Evolutionary conservation across 35 echinoderm and acorn worm species (phyloP).

Genomic region (Anneissia japonica): DNA sequence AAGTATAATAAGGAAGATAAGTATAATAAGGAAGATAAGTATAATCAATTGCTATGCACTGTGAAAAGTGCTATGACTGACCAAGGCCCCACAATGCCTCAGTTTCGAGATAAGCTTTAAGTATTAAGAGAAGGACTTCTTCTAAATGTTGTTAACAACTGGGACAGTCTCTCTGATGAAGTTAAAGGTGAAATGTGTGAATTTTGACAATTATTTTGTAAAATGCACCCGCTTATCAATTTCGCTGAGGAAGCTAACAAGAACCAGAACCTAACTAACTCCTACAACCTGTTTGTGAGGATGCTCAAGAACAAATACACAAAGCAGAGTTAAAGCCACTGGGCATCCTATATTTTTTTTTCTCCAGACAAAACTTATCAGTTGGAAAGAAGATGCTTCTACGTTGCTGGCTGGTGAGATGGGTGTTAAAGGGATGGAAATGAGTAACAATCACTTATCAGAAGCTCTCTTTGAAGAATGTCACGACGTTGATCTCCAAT

Average conservation of each 20-base stretch:
- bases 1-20: too few relatives aligned
- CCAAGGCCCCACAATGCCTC: slow-evolving; percentile 19
- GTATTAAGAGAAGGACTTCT: not conserved
- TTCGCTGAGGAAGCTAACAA: slow-evolving; percentile 35
- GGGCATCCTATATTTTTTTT: slow-evolving; percentile 21
- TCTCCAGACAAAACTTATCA: too few relatives aligned
- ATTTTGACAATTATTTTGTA: slow-evolving; percentile 19
- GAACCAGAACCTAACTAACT: slow-evolving; percentile 24
- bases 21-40: not conserved
- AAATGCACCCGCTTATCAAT: slow-evolving; percentile 35
- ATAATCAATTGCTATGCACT: not conserved
- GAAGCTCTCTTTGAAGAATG: not conserved
- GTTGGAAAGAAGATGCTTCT: too few relatives aligned
- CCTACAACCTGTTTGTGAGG: slow-evolving; percentile 27
- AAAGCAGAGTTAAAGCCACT: slow-evolving; percentile 27
- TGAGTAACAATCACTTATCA: slow-evolving; percentile 26
- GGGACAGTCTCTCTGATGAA: not conserved
- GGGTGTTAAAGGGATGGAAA: too few relatives aligned
- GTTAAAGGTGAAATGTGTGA: not conserved
- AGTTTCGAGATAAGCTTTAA: not conserved
- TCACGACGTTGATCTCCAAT: slow-evolving; percentile 19
- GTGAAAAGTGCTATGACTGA: slow-evolving; percentile 34
- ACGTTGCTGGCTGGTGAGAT: too few relatives aligned
- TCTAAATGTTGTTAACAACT: not conserved
- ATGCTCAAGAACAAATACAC: slow-evolving; percentile 19